Evolutionary conservation across 2,113 vertebrate genomes (phyloP).

Genomic region (Rhipidura dahli): DNA sequence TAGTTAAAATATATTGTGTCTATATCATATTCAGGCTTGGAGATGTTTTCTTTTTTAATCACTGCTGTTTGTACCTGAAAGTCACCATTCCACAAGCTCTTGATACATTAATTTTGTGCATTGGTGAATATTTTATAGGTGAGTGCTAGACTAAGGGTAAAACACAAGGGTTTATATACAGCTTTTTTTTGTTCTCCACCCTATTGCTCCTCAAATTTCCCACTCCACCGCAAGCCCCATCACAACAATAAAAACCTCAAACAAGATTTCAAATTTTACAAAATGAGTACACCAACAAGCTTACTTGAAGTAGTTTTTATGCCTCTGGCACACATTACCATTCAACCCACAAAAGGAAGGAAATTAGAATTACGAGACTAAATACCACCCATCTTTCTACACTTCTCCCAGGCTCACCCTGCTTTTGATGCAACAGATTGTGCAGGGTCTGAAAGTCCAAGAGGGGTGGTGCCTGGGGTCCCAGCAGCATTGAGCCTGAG

Average conservation of each 20-base stretch:
- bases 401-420: not conserved
- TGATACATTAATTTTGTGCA: not conserved
- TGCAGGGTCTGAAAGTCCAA: not conserved
- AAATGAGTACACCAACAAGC: not conserved
- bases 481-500: not conserved
- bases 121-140: not conserved
- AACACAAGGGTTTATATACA: not conserved
- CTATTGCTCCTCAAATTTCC: not conserved
- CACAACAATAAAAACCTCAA: not conserved
- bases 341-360: constrained; percentile 24
- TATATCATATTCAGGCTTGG: not conserved
- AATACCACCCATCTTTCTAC: not conserved
- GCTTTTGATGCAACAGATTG: not conserved
- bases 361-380: not conserved
- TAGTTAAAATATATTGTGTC: not conserved
- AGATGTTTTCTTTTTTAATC: not conserved
- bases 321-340: not conserved
- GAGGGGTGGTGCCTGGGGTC: not conserved
- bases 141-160: not conserved
- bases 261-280: not conserved
- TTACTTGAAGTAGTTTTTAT: not conserved
- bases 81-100: not conserved
- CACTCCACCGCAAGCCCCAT: not conserved
- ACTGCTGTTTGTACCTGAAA: not conserved
- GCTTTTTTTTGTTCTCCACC: not conserved